Base-by-base conservation (phyloP, 2,888 invertebrate species). In the Tenthredo mesomela region DNA sequence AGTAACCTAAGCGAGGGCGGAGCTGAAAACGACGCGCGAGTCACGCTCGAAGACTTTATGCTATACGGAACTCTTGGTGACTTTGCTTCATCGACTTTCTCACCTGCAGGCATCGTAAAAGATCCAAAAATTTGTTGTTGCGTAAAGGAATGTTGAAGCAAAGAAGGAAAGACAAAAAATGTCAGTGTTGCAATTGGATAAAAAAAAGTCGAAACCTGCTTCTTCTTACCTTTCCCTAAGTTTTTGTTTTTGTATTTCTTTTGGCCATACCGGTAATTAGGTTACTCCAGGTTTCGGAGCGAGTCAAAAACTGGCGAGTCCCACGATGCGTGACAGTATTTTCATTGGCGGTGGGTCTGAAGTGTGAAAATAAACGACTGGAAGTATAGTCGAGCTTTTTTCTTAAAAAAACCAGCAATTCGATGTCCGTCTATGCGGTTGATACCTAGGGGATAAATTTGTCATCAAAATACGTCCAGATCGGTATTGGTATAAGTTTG, bases 401-500 rank as follows among this genome's bases (percentile, higher is more conserved):
- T 40, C 15, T 43, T 10, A 4, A 10, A 61, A n/a, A 25, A 43
- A 73, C 10, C 21, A 43, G 43, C n/a, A 2, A 21, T 12, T 73
- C 29, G 61, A 25, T 25, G 61, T 61, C 61, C 61, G 61, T 25
- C 25, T n/a, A 5, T n/a, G 37, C 7, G 33, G 29, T 6, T n/a
- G 40, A n/a, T n/a, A 10, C 3, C 40, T 15, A 71, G 71, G 33
- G 54, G 77, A 6, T 75, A 75, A 84, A 84, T 84, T 84, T 84
- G 73, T 84, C 84, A 33, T 84, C 84, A 25, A 84, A 82, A 77
- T 73, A 73, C 43, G 71, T 15, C 67, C 18, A 37, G 33, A 54
- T 77, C 33, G 61, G 37, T 61, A 80, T 80, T 15, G 50, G 29
- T 54, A 61, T 80, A 37, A 33, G n/a, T 82, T 82, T 82, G 89